Evolutionary conservation across 2,113 vertebrate genomes (phyloP).

Genomic region (Onychostoma macrolepis): DNA sequence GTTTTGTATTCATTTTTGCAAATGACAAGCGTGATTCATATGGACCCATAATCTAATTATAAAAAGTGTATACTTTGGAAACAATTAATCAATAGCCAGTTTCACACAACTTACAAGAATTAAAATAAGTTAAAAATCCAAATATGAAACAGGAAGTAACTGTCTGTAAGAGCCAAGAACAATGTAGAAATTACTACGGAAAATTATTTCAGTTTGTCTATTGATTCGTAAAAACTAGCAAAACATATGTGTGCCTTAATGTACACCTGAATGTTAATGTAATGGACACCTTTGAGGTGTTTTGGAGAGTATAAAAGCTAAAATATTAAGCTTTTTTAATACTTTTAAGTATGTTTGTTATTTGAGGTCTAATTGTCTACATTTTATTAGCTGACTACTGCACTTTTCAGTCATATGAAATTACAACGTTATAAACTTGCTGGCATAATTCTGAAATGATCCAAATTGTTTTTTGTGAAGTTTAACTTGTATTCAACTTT

Average conservation of each 20-base stretch:
- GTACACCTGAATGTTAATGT: neutral
- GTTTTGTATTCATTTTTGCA: neutral
- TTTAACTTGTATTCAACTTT: neutral
- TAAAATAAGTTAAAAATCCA: neutral
- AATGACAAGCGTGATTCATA: neutral
- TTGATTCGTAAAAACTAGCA: neutral
- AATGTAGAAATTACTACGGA: too few relatives aligned
- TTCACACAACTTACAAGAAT: neutral
- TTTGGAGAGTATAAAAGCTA: neutral
- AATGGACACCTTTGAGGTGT: neutral
- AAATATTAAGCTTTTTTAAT: neutral
- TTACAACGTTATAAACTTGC: too few relatives aligned
- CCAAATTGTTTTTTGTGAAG: neutral
- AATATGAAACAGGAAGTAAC: neutral
- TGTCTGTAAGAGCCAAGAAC: neutral
- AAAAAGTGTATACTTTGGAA: neutral
- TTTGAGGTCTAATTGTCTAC: too few relatives aligned
- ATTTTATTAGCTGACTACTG: too few relatives aligned
- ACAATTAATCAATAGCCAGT: neutral
- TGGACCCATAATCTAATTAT: neutral
- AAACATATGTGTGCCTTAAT: neutral
- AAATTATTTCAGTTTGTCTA: neutral
- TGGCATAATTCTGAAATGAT: neutral
- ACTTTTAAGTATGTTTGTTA: too few relatives aligned
- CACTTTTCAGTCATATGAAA: neutral